Evolutionary conservation across 2,113 vertebrate species (phyloP).

Genomic region (Rhinoderma darwinii): DNA sequence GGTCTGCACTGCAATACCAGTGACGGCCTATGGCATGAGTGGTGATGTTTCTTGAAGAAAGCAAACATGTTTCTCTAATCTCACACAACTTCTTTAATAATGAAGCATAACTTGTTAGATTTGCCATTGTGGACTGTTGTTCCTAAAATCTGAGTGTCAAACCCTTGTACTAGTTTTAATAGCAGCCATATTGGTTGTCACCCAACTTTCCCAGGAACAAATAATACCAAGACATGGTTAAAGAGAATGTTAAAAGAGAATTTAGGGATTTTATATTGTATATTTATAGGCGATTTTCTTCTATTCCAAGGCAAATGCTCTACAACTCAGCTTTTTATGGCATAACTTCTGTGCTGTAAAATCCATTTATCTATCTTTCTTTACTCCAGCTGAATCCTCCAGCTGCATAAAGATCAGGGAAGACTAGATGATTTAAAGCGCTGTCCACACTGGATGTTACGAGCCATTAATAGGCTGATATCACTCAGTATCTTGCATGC

Average conservation of each 20-base stretch:
- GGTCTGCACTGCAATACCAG: no score
- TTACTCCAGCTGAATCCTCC: background rate
- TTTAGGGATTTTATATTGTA: background rate
- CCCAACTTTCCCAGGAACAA: background rate
- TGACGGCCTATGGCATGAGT: no score
- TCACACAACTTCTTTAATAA: background rate
- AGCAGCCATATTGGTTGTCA: background rate
- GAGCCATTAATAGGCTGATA: constrained; percentile 15
- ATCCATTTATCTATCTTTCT: constrained; percentile 1
- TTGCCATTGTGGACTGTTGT: background rate
- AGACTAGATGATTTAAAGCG: background rate
- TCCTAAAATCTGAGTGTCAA: background rate
- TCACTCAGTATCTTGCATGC: constrained; percentile 20
- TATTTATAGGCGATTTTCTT: background rate
- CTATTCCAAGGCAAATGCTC: background rate
- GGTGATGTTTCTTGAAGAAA: no score
- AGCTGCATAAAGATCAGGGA: constrained; percentile 5
- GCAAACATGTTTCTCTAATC: no score
- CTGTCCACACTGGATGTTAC: background rate
- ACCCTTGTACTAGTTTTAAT: background rate
- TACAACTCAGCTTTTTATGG: background rate
- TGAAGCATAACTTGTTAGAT: background rate
- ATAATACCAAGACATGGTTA: background rate
- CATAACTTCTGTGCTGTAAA: background rate
- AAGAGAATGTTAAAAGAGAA: no score